Evolutionary conservation across 2,888 invertebrate genomes (phyloP), one percentile per base, ranked within the genome.

Genomic region (Epinotia bilunana): DNA sequence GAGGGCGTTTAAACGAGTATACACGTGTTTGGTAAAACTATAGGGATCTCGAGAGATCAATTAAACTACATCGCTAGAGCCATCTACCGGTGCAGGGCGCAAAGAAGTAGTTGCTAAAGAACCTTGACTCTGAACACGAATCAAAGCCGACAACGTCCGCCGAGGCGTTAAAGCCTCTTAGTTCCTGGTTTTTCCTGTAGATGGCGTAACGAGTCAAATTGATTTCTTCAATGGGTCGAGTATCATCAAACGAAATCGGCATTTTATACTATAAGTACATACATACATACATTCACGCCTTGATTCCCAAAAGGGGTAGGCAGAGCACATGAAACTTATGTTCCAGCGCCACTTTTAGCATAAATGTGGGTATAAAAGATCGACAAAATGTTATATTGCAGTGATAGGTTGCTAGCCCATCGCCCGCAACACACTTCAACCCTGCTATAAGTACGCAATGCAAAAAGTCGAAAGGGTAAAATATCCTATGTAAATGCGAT

Each of bases 91-190:
- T 3, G n/a, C 46, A 60, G n/a, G 16, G 12, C 6, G 3, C 6
- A 55, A 39, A 46, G n/a, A 33, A 33, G 33, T 33, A 58, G 16
- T 39, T 39, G 53, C 53, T 7, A 16, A 43, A 49, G 18, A 64
- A 43, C 64, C 60, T 74, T 60, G 53, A 18, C 33, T 61, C 49
- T 6, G 20, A 46, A 53, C 13, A 33, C 33, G 43, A 39, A 23
- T 49, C 61, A 16, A 61, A 6, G 11, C 16, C 23, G 43, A 53
- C 49, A 4, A 6, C n/a, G 49, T 49, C 49, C 57, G 49, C 18
- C 60, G 39, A 12, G 13, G 20, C 61, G 55, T 20, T 4, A 67
- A 71, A 75, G 75, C 75, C 72, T 75, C n/a, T 46, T 65, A 61
- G 75, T 72, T 61, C 33, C 72, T 13, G 4, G 20, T 2, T 6